Base-by-base conservation (phyloP, 1,140 invertebrate species). In the Trichonephila clavata region DNA sequence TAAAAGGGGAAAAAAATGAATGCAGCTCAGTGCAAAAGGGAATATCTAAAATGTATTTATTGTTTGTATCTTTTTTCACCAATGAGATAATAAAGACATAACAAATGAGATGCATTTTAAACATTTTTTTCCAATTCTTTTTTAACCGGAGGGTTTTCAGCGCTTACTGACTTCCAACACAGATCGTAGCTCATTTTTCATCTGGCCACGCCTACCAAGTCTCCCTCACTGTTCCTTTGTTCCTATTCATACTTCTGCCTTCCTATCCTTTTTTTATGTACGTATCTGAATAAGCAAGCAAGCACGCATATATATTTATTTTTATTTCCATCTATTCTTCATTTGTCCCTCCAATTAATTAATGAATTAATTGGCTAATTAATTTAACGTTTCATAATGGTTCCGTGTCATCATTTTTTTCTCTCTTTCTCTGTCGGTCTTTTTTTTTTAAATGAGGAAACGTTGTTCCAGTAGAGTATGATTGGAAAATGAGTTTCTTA, bases 351-450 rank as follows among this genome's bases (percentile, higher is more conserved):
- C 89, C 77, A 61, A 90, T 90, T 90, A 90, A 90, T 90, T 90
- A 81, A 90, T 90, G 89, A 90, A 90, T 90, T 90, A 90, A 90
- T 90, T 90, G 77, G 71, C 71, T 90, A 90, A 90, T 90, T 90
- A 90, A 90, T 90, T 90, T 90, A 81, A 90, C 89, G 89, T 90
- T 90, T 90, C 89, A 90, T 90, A 90, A 90, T 90, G 89, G 89
- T 90, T 90, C 81, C 77, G 89, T 81, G 89, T 81, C 71, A 57
- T 90, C 77, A 39, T 81, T 90, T 90, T 90, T 90, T 61, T 32
- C n/a, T 60, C 27, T n/a, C 13, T 39, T 90, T 77, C 68, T 90
- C 60, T n/a, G 16, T 61, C 61, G 2, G 21, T n/a, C 57, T 21
- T 43, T 57, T 89, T 89, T 39, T 89, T 89, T 77, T 77, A 21